Evolutionary conservation across 92 coral and sea anemone genomes (phyloP).

Genomic region (Epizoanthus illoricatus): DNA sequence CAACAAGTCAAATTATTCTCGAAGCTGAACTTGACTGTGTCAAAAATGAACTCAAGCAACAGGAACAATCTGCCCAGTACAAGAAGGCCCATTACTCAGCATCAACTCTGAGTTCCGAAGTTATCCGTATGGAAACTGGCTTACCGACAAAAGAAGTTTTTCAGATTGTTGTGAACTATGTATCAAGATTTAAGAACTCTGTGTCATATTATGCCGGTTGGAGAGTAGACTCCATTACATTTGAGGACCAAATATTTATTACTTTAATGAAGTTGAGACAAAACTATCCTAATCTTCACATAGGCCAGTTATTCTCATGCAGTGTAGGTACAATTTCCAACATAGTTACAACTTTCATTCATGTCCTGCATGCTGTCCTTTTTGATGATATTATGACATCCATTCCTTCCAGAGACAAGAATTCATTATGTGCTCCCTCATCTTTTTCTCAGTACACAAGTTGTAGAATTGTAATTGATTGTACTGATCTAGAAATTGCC

Average conservation of each 20-base stretch:
- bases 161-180: no score
- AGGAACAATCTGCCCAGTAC: conserved; percentile 9
- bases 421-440: conserved; percentile 45
- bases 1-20: conserved; percentile 13
- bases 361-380: conserved; percentile 32
- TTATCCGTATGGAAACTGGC: no score
- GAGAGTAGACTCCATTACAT: conserved; percentile 36
- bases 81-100: background rate
- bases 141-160: no score
- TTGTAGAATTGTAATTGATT: conserved; percentile 62
- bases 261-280: conserved; percentile 42
- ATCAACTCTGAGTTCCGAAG: no score
- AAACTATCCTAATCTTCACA: conserved; percentile 30
- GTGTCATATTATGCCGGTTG: conserved; percentile 27
- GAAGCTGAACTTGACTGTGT: conserved; percentile 23
- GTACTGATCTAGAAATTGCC: conserved; percentile 65
- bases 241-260: conserved; percentile 43
- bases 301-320: conserved; percentile 32
- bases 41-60: conserved; percentile 9
- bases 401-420: conserved; percentile 63
- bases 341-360: conserved; percentile 33
- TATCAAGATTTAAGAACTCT: no score
- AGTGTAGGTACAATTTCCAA: conserved; percentile 44
- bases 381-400: conserved; percentile 50
- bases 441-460: conserved; percentile 58